Conservation (phyloP, 2,888 invertebrate species). For the Chesias legatella region DNA sequence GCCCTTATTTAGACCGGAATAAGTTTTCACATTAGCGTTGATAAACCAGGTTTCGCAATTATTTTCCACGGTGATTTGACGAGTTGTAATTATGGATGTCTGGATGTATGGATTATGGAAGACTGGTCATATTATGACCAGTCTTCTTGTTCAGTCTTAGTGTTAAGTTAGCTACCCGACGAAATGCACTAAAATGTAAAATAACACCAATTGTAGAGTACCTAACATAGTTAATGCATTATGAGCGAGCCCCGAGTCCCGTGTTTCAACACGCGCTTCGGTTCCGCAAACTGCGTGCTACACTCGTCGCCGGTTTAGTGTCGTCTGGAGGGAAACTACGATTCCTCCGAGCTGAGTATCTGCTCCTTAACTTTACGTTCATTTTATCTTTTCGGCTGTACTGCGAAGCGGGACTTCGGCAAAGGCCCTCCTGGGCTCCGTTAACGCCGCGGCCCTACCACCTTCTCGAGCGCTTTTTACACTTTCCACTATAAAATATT, state of each 20-base stretch:
- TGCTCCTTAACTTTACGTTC: constrained; percentile 78
- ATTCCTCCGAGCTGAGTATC: constrained; percentile 76
- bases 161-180: no score
- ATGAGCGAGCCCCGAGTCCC: constrained; percentile 14
- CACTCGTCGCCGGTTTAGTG: constrained; percentile 62
- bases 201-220: no score
- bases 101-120: no score
- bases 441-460: constrained; percentile 68
- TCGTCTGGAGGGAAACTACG: constrained; percentile 73
- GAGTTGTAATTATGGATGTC: no score
- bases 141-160: no score
- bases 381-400: constrained; percentile 79
- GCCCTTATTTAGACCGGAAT: constrained; percentile 7
- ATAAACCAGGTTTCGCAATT: no score
- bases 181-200: no score
- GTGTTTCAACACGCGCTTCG: constrained; percentile 20
- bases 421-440: constrained; percentile 76
- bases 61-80: no score
- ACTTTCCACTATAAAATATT: constrained; percentile 73
- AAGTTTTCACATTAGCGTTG: constrained; percentile 3
- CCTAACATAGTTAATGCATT: no score
- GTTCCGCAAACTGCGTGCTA: constrained; percentile 60
- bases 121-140: no score
- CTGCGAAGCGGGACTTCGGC: constrained; percentile 69
- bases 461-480: constrained; percentile 67